phyloP scores from a whole-genome alignment of 1,140 invertebrate genomes.

The Dreissena rostriformis region DNA sequence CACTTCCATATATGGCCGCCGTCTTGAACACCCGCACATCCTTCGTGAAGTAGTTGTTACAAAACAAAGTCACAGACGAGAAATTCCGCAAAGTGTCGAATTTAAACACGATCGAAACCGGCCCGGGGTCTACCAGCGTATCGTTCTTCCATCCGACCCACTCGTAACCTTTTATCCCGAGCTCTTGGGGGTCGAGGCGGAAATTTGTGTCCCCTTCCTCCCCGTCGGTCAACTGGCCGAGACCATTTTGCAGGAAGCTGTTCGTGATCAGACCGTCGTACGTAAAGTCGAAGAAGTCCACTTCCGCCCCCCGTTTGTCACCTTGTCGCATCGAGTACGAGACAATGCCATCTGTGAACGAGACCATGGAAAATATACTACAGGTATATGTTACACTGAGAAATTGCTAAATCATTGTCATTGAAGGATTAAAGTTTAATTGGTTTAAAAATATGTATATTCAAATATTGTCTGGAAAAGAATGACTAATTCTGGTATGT shows the following conservation, averaged over 20 bases:
- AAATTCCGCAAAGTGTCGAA: slow-evolving; percentile 95
- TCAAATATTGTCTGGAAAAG: too few species aligned
- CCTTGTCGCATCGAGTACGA: slow-evolving; percentile 93
- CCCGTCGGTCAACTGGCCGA: slow-evolving; percentile 95
- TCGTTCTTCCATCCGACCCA: slow-evolving; percentile 98
- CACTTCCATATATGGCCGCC: slow-evolving; percentile 90
- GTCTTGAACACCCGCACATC: slow-evolving; percentile 85
- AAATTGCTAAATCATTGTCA: too few species aligned
- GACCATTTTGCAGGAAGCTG: slow-evolving; percentile 83
- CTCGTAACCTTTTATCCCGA: slow-evolving; percentile 88
- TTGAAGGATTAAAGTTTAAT: too few species aligned
- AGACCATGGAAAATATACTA: too few species aligned
- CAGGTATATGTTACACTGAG: too few species aligned
- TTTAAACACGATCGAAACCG: slow-evolving; percentile 86
- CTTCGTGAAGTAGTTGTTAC: slow-evolving; percentile 87
- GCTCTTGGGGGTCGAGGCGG: slow-evolving; percentile 86
- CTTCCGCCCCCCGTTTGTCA: slow-evolving; percentile 86
- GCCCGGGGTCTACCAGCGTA: slow-evolving; percentile 80
- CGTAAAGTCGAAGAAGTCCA: slow-evolving; percentile 94
- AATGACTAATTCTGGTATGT: too few species aligned
- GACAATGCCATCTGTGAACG: slow-evolving; percentile 87
- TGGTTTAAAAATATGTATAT: too few species aligned
- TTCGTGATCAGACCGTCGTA: slow-evolving; percentile 92
- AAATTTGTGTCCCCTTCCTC: slow-evolving; percentile 88
- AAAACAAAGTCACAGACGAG: slow-evolving; percentile 91